phyloP scores from a whole-genome alignment of 2,113 vertebrate species.

The Capricornis sumatraensis region DNA sequence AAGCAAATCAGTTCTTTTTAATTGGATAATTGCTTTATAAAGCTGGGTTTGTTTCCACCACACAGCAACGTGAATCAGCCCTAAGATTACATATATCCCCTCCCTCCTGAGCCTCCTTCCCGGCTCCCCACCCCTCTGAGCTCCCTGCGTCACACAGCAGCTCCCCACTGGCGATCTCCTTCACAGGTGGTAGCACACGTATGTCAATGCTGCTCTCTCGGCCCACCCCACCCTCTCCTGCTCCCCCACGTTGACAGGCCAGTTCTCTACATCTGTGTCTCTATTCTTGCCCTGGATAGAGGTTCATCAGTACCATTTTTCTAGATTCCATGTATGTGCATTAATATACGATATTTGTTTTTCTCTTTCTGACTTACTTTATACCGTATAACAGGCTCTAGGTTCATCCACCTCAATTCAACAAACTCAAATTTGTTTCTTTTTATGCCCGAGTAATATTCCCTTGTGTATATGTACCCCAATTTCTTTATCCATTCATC shows the following conservation, averaged over 20 bases:
- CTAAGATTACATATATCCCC: not conserved
- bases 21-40: not conserved
- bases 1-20: not conserved
- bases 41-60: not conserved
- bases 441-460: not conserved
- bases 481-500: not conserved
- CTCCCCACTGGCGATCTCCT: not conserved
- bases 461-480: not conserved
- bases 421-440: not conserved
- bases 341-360: not conserved
- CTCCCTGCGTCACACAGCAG: not conserved
- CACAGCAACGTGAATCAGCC: not conserved
- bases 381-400: not conserved
- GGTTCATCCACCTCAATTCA: not conserved
- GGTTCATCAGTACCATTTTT: not conserved
- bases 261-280: not conserved
- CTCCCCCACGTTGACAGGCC: not conserved
- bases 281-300: not conserved
- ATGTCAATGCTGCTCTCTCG: not conserved
- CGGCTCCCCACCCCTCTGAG: rapidly evolving
- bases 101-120: not conserved
- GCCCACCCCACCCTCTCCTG: not conserved
- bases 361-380: not conserved
- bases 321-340: not conserved
- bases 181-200: rapidly evolving